phyloP scores from a whole-genome alignment of 2,797 vertebrate species.

The Antennarius maculatus region DNA sequence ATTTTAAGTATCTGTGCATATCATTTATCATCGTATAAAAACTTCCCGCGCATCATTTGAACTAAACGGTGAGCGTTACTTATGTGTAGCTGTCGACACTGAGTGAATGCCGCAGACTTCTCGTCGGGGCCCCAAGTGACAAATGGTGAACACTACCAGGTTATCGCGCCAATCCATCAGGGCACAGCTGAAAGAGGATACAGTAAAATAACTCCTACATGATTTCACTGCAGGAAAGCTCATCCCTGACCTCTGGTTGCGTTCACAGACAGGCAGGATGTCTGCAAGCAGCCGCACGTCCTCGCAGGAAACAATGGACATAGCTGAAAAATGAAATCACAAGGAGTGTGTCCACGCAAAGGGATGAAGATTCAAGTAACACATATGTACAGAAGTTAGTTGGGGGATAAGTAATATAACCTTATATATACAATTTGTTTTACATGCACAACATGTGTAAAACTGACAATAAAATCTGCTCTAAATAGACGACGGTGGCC shows the following conservation, averaged over 20 bases:
- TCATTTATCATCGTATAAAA: not conserved
- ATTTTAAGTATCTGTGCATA: not conserved
- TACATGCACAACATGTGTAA: too few relatives aligned
- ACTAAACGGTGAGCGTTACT: not conserved
- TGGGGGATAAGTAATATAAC: not conserved
- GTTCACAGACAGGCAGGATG: conserved; percentile 67
- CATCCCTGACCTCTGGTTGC: conserved; percentile 70
- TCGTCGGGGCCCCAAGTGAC: not conserved
- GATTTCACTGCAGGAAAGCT: conserved; percentile 59
- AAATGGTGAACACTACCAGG: conserved; percentile 25
- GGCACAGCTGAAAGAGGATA: conserved; percentile 40
- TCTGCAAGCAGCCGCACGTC: conserved; percentile 74
- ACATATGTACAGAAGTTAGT: not conserved
- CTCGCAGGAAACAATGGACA: conserved; percentile 69
- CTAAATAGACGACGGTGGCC: too few relatives aligned
- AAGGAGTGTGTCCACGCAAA: conserved; percentile 22
- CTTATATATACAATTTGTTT: too few relatives aligned
- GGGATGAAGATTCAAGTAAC: not conserved
- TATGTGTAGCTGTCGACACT: not conserved
- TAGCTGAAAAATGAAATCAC: conserved; percentile 64
- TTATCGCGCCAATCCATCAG: not conserved
- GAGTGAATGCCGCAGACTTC: not conserved
- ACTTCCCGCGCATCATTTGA: not conserved
- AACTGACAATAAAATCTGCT: too few relatives aligned
- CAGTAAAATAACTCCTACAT: conserved; percentile 39